Evolutionary conservation across 23 tunicate species (phyloP), one percentile per base, ranked within the genome.

Genomic region (Halocynthia roretzi): DNA sequence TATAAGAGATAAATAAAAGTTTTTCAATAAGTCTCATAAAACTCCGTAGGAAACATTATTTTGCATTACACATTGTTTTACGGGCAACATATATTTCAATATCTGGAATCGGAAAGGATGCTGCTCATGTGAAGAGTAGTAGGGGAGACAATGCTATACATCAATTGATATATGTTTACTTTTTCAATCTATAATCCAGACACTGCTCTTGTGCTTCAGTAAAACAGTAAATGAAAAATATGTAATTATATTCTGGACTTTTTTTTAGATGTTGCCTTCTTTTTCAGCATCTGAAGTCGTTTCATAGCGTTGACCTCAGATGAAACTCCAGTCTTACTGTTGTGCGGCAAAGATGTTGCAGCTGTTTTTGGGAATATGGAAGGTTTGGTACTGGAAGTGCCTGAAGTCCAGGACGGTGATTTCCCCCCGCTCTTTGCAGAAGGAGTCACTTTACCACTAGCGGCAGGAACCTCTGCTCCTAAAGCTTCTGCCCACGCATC

Each of bases 401-500:
- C 8, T 8, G 31, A 20, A 11, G 21, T 21, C 12, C 12, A 19
- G 2, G 71, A 19, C n/a, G 55, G 19, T 22, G 78, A 54, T 6
- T 54, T 54, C 56, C 48, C 56, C 56, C 48, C 15, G 63, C 63
- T 55, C 49, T 44, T 55, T 10, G 60, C 10, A 10, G 71, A 76
- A 15, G 71, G 63, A 63, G 70, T 76, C 21, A 68, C 31, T 53
- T 71, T 71, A 8, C 71, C 85, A 40, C 44, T 31, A 31, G 44
- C 4, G 44, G 79, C 52, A 6, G 86, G 72, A 0, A 84, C 7
- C 9, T 81, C 71, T 7, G 88, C 95, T 7, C 95, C 87, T 8
- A 89, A 76, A 44, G 95, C 95, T 80, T 89, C 87, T 2, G 87
- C 85, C 82, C 81, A 87, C 2, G 77, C 93, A 62, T 89, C 95